Conservation (phyloP, 1,140 invertebrate species). For the Leptopilina clavipes region DNA sequence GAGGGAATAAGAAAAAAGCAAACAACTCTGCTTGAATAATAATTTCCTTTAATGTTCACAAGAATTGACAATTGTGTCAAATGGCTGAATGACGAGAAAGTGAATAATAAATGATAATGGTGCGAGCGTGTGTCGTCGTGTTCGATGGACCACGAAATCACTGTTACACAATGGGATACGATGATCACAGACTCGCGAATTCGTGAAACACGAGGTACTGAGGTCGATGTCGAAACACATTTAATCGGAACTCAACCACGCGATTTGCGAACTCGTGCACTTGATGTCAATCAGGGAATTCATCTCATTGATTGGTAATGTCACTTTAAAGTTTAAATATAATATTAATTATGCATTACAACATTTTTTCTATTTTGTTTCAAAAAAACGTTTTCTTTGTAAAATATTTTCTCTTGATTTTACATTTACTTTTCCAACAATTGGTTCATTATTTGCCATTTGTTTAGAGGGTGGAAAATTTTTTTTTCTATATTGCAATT, state of each 20-base stretch:
- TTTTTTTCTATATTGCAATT: too few species aligned
- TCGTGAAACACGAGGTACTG: slow-evolving; percentile 23
- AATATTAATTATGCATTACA: too few species aligned
- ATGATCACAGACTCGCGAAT: neutral
- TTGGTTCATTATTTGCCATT: too few species aligned
- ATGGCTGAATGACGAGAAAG: neutral
- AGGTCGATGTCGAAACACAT: neutral
- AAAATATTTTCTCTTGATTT: too few species aligned
- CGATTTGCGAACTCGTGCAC: neutral
- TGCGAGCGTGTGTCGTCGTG: neutral
- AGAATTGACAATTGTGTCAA: neutral
- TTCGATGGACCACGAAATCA: neutral
- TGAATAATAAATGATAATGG: neutral
- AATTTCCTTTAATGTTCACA: too few species aligned
- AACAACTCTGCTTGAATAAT: too few species aligned
- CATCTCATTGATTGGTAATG: slow-evolving; percentile 23
- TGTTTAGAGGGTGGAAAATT: too few species aligned
- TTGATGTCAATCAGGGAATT: slow-evolving; percentile 17
- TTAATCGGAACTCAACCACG: neutral
- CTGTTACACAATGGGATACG: neutral
- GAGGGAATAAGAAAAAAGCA: neutral
- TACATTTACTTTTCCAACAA: too few species aligned
- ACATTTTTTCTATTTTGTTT: neutral
- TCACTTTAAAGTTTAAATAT: neutral
- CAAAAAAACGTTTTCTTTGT: too few species aligned